phyloP scores from a whole-genome alignment of 92 coral and sea anemone species.

The Isaurus tuberculatus region DNA sequence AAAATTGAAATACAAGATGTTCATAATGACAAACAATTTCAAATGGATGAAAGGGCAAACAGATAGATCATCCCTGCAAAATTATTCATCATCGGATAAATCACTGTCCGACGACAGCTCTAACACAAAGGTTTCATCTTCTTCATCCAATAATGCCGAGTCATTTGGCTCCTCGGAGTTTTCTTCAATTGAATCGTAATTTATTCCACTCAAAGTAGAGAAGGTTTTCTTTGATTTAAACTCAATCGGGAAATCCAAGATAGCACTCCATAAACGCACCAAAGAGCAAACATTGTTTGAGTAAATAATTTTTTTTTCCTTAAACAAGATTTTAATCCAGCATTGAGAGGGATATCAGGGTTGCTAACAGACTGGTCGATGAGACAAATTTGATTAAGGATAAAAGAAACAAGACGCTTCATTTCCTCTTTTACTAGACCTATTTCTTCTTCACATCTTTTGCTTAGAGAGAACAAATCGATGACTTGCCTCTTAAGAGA shows the following conservation, averaged over 20 bases:
- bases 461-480: slow-evolving; percentile 30
- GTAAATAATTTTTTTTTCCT: slow-evolving; percentile 14
- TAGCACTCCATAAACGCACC: slow-evolving; percentile 37
- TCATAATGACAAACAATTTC: too few species aligned
- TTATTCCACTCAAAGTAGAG: slow-evolving; percentile 35
- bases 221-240: slow-evolving; percentile 33
- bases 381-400: slow-evolving; percentile 39
- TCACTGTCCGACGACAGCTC: slow-evolving; percentile 19
- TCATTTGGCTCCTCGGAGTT: background rate
- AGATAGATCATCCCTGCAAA: background rate
- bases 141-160: slow-evolving; percentile 19
- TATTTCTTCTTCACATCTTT: slow-evolving; percentile 49
- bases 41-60: too few species aligned
- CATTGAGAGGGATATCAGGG: slow-evolving; percentile 41
- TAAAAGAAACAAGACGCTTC: slow-evolving; percentile 48
- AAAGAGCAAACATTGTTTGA: slow-evolving; percentile 39
- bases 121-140: slow-evolving; percentile 36
- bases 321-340: slow-evolving; percentile 44
- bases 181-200: background rate
- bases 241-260: slow-evolving; percentile 48
- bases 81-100: slow-evolving; percentile 31
- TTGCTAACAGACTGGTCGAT: slow-evolving; percentile 31
- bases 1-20: too few species aligned
- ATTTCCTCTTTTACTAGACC: slow-evolving; percentile 46
- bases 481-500: slow-evolving; percentile 47